A percentile compares a stretch with the other conserved stretches of the same genome.
phyloP scores from a whole-genome alignment of 2,888 invertebrate genomes.

The Microctonus hyperodae region DNA sequence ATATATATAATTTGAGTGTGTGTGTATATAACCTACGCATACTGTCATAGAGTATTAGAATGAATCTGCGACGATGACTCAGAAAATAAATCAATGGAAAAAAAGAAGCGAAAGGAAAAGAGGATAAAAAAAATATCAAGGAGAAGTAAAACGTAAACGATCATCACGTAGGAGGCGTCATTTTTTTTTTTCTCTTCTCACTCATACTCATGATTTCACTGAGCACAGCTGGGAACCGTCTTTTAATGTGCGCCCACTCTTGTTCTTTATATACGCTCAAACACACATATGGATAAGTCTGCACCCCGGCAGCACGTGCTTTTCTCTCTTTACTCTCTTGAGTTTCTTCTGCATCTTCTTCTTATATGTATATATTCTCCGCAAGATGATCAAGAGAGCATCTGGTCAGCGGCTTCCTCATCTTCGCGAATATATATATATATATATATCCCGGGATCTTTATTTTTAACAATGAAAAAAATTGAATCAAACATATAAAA shows the following conservation, averaged over 20 bases:
- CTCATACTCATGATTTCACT: slow-evolving; percentile 25
- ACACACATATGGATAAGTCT: not conserved
- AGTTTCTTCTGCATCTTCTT: not conserved
- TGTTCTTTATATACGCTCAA: not conserved
- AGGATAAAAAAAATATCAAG: slow-evolving; percentile 5
- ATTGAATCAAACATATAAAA: not conserved
- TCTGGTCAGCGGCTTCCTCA: slow-evolving; percentile 27
- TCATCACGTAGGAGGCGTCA: slow-evolving; percentile 25
- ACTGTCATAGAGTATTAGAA: too few species aligned
- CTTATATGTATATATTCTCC: slow-evolving; percentile 4
- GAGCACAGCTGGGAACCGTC: slow-evolving; percentile 50
- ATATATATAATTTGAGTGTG: not conserved
- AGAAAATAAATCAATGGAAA: slow-evolving; percentile 9
- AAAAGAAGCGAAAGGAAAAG: not conserved
- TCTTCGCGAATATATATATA: slow-evolving; percentile 6
- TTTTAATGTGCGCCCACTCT: slow-evolving; percentile 41
- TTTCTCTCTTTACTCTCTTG: slow-evolving; percentile 14
- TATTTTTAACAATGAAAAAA: too few species aligned
- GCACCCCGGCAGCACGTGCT: not conserved
- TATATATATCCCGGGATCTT: not conserved
- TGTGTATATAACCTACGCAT: not conserved
- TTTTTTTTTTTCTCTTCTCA: not conserved
- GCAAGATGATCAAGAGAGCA: not conserved
- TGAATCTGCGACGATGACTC: not conserved
- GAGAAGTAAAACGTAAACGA: slow-evolving; percentile 10